A percentile compares a stretch with the other conserved stretches of the same genome.
phyloP scores from a whole-genome alignment of 2,888 invertebrate species.

The Xiphydria camelus region DNA sequence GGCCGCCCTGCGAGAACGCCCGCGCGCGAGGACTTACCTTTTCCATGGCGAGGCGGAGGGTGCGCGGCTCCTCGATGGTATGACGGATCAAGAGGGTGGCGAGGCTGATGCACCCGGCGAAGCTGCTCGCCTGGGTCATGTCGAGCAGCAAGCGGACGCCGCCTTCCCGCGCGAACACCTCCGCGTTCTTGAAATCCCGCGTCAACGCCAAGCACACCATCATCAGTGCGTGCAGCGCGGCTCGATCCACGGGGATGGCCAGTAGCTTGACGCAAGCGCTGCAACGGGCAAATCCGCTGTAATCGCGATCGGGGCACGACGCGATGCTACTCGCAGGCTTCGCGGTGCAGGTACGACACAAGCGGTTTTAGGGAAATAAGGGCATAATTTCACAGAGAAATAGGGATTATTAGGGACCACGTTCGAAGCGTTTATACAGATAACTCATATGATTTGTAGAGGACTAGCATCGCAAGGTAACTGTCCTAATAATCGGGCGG shows the following conservation, averaged over 20 bases:
- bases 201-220: conserved; percentile 76
- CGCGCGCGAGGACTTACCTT: too few relatives aligned
- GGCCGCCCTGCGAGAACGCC: too few relatives aligned
- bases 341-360: too few relatives aligned
- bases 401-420: too few relatives aligned
- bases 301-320: too few relatives aligned
- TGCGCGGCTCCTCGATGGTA: conserved; percentile 74
- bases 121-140: conserved; percentile 72
- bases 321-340: too few relatives aligned
- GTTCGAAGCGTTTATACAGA: too few relatives aligned
- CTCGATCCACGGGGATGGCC: conserved; percentile 71
- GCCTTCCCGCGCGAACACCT: conserved; percentile 73
- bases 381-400: too few relatives aligned
- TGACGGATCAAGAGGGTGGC: conserved; percentile 79
- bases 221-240: conserved; percentile 77
- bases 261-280: conserved; percentile 70
- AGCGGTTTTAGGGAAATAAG: too few relatives aligned
- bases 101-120: conserved; percentile 75
- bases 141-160: conserved; percentile 73
- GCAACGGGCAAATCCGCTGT: conserved; percentile 18
- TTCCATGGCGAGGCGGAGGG: conserved; percentile 76
- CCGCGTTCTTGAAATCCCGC: conserved; percentile 72
- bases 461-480: too few relatives aligned
- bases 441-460: too few relatives aligned
- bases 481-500: too few relatives aligned